Percentiles rank a stretch among this genome's conserved stretches.
Conservation (phyloP, 2,888 invertebrate species). For the Agrochola litura region DNA sequence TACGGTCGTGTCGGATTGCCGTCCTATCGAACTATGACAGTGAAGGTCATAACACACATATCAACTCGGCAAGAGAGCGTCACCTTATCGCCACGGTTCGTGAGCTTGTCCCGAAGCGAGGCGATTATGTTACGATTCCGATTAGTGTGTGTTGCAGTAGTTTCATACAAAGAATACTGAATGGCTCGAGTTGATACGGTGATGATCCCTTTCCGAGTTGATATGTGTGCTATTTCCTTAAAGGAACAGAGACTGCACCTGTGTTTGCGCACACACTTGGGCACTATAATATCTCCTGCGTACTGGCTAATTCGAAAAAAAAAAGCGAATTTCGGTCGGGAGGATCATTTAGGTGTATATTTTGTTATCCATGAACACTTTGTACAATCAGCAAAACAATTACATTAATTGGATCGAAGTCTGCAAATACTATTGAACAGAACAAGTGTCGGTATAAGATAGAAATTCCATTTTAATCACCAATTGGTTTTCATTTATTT, state of each 20-base stretch:
- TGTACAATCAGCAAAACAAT: conserved; percentile 44
- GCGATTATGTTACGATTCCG: no score
- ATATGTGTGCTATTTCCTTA: background rate
- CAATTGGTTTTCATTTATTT: conserved; percentile 61
- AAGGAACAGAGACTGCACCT: background rate
- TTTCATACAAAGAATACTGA: no score
- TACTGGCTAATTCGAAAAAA: background rate
- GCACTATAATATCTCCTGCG: background rate
- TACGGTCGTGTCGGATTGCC: background rate
- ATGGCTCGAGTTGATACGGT: no score
- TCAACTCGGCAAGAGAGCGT: no score
- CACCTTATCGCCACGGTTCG: no score
- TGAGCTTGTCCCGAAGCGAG: no score
- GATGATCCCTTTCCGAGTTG: no score
- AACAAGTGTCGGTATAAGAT: conserved; percentile 28
- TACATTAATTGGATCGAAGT: conserved; percentile 41
- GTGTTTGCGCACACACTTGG: background rate
- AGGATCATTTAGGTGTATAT: background rate
- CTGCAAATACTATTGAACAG: conserved; percentile 17
- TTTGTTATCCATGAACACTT: background rate
- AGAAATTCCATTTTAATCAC: conserved; percentile 47
- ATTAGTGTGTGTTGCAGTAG: no score
- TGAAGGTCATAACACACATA: background rate
- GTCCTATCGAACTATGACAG: background rate
- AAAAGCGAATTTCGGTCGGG: background rate